These are phyloP conservation scores for Stichodactyla mertensii DNA, from an alignment of 64 coral and sea anemone species.

Conservation along the genomic window DNA sequence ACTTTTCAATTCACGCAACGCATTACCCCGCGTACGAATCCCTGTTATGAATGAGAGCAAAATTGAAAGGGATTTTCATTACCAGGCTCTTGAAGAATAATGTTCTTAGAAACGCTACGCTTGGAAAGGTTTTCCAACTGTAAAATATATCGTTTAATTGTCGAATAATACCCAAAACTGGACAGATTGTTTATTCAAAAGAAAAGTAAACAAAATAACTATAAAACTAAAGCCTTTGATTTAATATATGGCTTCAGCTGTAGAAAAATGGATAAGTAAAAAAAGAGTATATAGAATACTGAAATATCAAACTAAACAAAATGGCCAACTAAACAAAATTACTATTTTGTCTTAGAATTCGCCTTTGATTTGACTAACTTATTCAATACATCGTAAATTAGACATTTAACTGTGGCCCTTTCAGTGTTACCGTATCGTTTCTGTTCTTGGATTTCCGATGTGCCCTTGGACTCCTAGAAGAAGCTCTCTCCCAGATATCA, in stretches of 20 bases:
- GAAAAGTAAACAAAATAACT: not conserved
- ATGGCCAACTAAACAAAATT: not conserved
- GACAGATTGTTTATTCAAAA: not conserved
- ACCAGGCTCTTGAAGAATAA: not conserved
- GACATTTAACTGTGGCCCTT: no score
- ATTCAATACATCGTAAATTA: not conserved
- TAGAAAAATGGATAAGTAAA: not conserved
- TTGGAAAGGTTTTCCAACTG: not conserved
- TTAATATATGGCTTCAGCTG: not conserved
- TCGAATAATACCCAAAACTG: not conserved
- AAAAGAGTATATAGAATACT: not conserved
- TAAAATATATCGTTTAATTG: not conserved
- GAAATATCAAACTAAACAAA: not conserved
- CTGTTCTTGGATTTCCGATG: conserved; percentile 20
- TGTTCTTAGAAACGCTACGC: not conserved
- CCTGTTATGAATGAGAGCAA: not conserved
- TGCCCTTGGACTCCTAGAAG: conserved; percentile 26
- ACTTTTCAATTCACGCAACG: not conserved
- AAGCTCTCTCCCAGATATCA: conserved; percentile 33
- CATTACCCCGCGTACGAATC: not conserved
- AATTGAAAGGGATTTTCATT: not conserved
- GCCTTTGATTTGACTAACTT: not conserved
- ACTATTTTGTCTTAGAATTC: not conserved
- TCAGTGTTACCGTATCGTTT: conserved; percentile 15
- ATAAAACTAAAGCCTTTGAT: not conserved